A percentile compares a stretch with the other conserved stretches of the same genome.
Evolutionary conservation across 2,113 vertebrate species (phyloP).

Genomic region (Cochlearius cochlearius): DNA sequence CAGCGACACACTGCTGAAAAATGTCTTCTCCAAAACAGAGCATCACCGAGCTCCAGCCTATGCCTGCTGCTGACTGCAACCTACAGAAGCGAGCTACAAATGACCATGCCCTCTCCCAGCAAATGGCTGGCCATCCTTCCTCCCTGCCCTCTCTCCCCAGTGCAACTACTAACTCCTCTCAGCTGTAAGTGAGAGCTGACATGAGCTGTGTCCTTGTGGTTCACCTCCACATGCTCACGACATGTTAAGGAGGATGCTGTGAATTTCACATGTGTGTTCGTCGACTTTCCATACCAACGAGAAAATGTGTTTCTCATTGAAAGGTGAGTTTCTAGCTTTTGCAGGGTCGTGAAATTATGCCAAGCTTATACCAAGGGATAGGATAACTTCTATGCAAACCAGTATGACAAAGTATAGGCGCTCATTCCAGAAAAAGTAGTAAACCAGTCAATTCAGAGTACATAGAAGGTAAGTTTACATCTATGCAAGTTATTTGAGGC

Average conservation of each 20-base stretch:
- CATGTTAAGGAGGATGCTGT: fast-evolving
- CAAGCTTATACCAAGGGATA: neutral
- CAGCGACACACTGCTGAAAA: neutral
- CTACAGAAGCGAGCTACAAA: neutral
- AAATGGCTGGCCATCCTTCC: neutral
- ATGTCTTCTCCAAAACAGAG: fast-evolving
- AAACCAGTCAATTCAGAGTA: neutral
- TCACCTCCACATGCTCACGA: fast-evolving
- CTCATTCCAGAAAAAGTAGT: neutral
- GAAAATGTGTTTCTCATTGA: neutral
- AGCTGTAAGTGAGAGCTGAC: neutral
- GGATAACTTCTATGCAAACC: neutral
- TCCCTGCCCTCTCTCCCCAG: neutral
- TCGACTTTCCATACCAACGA: fast-evolving
- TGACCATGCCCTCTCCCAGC: neutral
- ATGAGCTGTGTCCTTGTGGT: neutral
- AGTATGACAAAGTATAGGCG: neutral
- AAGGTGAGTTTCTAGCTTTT: neutral
- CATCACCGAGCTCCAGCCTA: neutral
- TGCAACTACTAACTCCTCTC: neutral
- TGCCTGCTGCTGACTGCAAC: fast-evolving
- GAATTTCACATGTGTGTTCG: fast-evolving
- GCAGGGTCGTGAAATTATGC: neutral
- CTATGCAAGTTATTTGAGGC: neutral
- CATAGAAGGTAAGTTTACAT: neutral